Conservation (phyloP, 2,888 invertebrate species). For the Hirtodrosophila confusa region DNA sequence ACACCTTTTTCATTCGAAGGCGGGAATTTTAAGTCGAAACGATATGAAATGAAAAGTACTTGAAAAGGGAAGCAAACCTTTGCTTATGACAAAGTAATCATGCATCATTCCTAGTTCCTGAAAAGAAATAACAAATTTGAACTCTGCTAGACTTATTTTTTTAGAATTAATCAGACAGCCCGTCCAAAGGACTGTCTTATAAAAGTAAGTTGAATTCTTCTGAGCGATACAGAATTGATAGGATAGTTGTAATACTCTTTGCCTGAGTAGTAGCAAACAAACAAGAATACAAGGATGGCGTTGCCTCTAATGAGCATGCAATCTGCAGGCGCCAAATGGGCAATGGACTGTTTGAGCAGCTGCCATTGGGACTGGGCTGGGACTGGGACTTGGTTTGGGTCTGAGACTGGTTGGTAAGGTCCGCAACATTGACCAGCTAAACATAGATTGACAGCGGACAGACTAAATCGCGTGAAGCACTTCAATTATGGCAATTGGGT, state of each 20-base stretch:
- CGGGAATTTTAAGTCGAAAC: too few species aligned
- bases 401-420: conserved; percentile 4
- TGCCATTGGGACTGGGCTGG: conserved; percentile 47
- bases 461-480: conserved; percentile 61
- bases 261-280: conserved; percentile 2
- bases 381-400: background rate
- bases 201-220: too few species aligned
- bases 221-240: background rate
- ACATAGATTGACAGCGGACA: conserved; percentile 1
- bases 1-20: too few species aligned
- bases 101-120: too few species aligned
- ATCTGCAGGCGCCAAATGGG: conserved; percentile 54
- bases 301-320: conserved; percentile 51
- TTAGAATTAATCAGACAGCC: too few species aligned
- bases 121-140: too few species aligned
- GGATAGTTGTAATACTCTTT: conserved; percentile 1
- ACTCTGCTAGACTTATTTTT: too few species aligned
- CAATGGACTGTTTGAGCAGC: conserved; percentile 67
- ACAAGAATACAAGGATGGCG: conserved; percentile 28
- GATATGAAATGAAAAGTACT: too few species aligned
- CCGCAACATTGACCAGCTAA: conserved; percentile 4
- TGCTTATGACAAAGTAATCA: too few species aligned
- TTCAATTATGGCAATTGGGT: conserved; percentile 63
- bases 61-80: too few species aligned
- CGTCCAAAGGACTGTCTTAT: too few species aligned